These are phyloP conservation scores for human DNA, from an alignment of 2,113 vertebrate species.

Conservation along the genomic window DNA sequence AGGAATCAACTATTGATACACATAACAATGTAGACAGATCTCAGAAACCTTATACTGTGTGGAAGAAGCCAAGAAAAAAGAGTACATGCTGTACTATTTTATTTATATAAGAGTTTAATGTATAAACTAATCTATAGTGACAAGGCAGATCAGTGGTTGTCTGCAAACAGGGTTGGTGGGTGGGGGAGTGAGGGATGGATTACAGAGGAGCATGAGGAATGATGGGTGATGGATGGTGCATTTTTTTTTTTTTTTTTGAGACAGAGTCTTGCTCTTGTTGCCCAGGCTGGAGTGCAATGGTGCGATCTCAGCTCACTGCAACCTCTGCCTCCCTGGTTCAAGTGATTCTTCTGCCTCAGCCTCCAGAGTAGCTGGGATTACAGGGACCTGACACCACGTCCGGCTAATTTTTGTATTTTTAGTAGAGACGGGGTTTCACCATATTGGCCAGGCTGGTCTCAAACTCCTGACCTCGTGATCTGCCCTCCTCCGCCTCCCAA, in stretches of 20 bases:
- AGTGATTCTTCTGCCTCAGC: too few species aligned
- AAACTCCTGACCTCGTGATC: too few species aligned
- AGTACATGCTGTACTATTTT: background rate
- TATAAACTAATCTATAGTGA: background rate
- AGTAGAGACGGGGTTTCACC: too few species aligned
- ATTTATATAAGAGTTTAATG: constrained; percentile 1
- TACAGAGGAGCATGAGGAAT: background rate
- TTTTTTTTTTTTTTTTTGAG: background rate
- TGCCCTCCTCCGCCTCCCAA: too few species aligned
- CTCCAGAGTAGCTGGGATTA: too few species aligned
- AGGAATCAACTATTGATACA: background rate
- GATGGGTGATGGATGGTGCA: background rate
- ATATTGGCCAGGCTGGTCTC: too few species aligned
- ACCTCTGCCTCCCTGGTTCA: too few species aligned
- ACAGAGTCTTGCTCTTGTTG: too few species aligned
- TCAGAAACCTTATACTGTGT: background rate
- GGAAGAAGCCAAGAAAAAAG: background rate
- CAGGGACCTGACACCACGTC: too few species aligned
- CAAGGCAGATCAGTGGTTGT: background rate
- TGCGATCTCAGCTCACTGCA: too few species aligned
- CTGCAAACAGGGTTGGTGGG: background rate
- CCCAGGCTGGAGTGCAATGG: too few species aligned
- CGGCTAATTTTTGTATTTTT: too few species aligned
- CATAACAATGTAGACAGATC: background rate
- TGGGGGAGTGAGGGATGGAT: background rate